phyloP scores from a whole-genome alignment of 92 coral and sea anemone genomes.

The Epizoanthus ramosus region DNA sequence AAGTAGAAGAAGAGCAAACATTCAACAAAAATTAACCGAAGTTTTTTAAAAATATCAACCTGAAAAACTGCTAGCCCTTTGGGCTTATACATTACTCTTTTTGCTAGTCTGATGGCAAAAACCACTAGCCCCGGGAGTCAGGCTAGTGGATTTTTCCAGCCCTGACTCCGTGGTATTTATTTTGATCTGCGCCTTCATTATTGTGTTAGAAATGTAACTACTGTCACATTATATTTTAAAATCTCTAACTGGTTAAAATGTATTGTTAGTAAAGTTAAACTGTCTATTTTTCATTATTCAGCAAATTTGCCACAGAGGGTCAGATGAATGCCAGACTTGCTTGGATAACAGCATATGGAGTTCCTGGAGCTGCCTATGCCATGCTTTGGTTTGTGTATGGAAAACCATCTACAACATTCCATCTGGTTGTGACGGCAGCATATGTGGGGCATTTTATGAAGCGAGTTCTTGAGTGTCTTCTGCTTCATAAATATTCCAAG shows the following conservation, averaged over 20 bases:
- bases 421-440: constrained; percentile 63
- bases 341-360: constrained; percentile 63
- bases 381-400: constrained; percentile 65
- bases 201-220: no score
- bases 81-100: no score
- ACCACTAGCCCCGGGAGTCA: no score
- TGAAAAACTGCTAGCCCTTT: no score
- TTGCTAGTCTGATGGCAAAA: no score
- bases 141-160: no score
- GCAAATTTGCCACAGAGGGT: constrained; percentile 70
- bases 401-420: constrained; percentile 64
- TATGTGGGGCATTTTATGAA: constrained; percentile 72
- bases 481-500: constrained; percentile 84
- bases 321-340: constrained; percentile 65
- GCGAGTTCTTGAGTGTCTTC: constrained; percentile 69
- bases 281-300: constrained; percentile 20
- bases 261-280: not conserved
- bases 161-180: no score
- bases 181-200: not conserved
- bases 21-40: no score
- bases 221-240: not conserved
- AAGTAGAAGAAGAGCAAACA: no score
- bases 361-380: constrained; percentile 62
- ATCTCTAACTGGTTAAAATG: not conserved
- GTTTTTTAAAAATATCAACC: no score